Base-by-base conservation (phyloP, 2,113 vertebrate species). In the Takifugu flavidus region DNA sequence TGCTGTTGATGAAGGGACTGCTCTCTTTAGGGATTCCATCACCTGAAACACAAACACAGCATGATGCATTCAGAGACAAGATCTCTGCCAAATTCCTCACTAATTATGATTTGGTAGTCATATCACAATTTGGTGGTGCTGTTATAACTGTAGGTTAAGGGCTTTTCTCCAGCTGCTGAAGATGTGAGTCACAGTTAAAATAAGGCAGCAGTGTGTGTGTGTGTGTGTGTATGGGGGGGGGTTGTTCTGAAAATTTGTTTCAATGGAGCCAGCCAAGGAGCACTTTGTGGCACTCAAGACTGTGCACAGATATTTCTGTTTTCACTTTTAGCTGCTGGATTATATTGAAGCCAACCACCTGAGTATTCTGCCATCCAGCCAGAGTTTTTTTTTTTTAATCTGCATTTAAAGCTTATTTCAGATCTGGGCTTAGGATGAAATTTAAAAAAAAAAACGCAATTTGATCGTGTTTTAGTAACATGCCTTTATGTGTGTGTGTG, bases 1-100 rank as follows among this genome's bases (percentile, higher is more conserved):
- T 93, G 90, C 93, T 98, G 90, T 97, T 96, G 83, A 99, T 98
- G 89, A 98, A 99, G 12, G 95, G 96, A 57, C 95, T 96, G 89
- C 93, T 98, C 74, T 98, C 96, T 84, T 95, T 98, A 78, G 95
- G 94, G 67, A 92, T 94, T 60, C 92, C 95, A 91, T 99, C 96
- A 1, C 93, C 95, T 98, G 88, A 15, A 49, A 79, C 45, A 67
- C 25, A 54, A 12, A 68, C 57, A 25, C 49, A 62, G 0, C 47
- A 27, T 26, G 13, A 0, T 45, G 15, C 3, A 44, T 20, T 57
- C 10, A 31, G 14, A 43, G 28, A 2, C 0, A 0, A 42, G 25
- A 20, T 47, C 13, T 34, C 5, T 7, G 6, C 31, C 8, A 5
- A 5, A 5, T 5, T 34, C 31, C 31, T 34, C 31, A 34, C 31